Base-by-base conservation (phyloP, 92 coral and sea anemone species). In the Plumapathes pennacea region DNA sequence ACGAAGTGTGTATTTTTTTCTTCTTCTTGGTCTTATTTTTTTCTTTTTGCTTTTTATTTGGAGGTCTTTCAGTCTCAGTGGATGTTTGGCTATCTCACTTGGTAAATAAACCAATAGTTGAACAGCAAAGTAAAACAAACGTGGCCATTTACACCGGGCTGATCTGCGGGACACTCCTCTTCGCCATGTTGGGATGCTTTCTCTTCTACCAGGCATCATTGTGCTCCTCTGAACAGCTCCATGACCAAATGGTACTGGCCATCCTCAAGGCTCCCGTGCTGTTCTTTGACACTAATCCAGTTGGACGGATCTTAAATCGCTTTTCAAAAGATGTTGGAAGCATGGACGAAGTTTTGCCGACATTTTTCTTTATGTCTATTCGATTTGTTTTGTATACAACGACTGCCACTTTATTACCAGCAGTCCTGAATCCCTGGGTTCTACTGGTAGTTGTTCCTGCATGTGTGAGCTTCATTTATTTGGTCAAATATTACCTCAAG, bases 261-360 rank as follows among this genome's bases (percentile, higher is more conserved):
- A 46, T 82, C 3, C 78, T 87, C n/a, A 80, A 72, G 38, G 95
- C 86, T 1, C 88, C 84, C 5, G 65, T 85, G 15, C 56, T 65
- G 23, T 80, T 65, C 52, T 87, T 76, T 34, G 71, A 71, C 44
- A 57, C 56, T 5, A 72, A 74, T 50, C 67, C 89, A 20, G 20
- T 29, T 15, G 15, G 46, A n/a, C 46, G 67, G 8, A 67, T 82
- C 37, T 68, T 87, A 12, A 54, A 72, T 32, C 78, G 85, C 33
- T 67, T 82, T 40, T 82, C 95, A 0, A 83, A 84, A 67, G 95
- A 82, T 52, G 64, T 87, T 12, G 74, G 82, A 3, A 45, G 90
- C 29, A 74, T 77, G 80, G 89, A 82, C 28, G 95, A 87, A 54
- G 32, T 87, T 14, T 72, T 87, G 0, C 89, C 95, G 11, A 81